Evolutionary conservation across 2,888 invertebrate genomes (phyloP).

Genomic region (Miltochrista miniata): DNA sequence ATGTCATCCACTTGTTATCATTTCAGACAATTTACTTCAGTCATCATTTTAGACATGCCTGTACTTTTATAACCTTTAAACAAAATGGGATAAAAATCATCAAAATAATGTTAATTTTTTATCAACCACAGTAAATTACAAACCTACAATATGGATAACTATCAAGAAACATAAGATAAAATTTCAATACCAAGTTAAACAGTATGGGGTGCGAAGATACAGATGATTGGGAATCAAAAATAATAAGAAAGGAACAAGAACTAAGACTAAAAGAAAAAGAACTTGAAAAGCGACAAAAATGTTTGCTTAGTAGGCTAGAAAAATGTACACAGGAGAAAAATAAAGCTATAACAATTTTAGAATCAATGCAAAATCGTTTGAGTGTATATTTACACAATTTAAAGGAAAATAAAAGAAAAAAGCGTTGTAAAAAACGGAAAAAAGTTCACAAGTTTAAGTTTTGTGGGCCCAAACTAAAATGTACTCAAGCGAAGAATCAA

Average conservation of each 20-base stretch:
- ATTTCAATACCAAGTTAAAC: too few species aligned
- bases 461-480: background rate
- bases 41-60: too few species aligned
- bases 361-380: background rate
- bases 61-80: too few species aligned
- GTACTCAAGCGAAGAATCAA: too few species aligned
- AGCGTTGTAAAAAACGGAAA: background rate
- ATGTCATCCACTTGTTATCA: too few species aligned
- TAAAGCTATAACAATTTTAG: background rate
- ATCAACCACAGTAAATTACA: too few species aligned
- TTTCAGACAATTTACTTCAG: too few species aligned
- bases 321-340: background rate
- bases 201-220: background rate
- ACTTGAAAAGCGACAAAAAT: background rate
- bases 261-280: background rate
- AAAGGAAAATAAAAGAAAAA: background rate
- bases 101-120: too few species aligned
- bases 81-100: too few species aligned
- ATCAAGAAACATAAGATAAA: too few species aligned
- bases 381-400: too few species aligned
- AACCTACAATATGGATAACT: too few species aligned
- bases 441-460: background rate
- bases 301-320: background rate
- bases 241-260: background rate
- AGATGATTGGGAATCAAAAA: background rate